Conservation (phyloP, 2,113 vertebrate species). For the Anser brachyrhynchus region DNA sequence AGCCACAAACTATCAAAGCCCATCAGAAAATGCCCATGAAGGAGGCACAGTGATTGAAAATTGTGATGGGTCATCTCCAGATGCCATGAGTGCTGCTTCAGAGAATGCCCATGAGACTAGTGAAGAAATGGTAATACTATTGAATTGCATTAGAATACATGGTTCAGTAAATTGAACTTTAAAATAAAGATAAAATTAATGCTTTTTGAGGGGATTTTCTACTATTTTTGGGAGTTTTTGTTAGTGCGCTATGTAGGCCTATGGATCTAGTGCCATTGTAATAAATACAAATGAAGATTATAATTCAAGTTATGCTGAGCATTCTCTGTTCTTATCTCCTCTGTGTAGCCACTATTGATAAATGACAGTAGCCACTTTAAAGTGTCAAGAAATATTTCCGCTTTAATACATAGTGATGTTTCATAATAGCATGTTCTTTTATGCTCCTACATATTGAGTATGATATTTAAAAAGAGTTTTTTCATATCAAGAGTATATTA, state of each 20-base stretch:
- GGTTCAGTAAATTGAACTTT: neutral
- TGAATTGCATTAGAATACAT: neutral
- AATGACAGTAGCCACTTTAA: neutral
- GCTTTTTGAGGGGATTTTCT: neutral
- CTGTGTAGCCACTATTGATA: neutral
- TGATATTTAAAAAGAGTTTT: neutral
- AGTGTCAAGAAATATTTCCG: neutral
- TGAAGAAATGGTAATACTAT: conserved; percentile 86
- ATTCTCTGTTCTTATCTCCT: neutral
- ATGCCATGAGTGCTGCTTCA: conserved; percentile 90
- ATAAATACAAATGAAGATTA: neutral
- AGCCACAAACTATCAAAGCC: conserved; percentile 78
- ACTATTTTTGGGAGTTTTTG: neutral
- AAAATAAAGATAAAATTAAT: neutral
- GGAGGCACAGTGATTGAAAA: conserved; percentile 74
- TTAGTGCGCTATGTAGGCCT: neutral
- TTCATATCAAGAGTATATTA: neutral
- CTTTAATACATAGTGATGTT: neutral
- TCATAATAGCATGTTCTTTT: neutral
- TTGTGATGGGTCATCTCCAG: conserved; percentile 87
- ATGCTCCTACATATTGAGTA: neutral
- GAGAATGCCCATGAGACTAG: conserved; percentile 87
- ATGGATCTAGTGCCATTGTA: neutral
- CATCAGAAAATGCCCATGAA: conserved; percentile 77
- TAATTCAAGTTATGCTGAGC: neutral